phyloP scores from a whole-genome alignment of 2,113 vertebrate species.

The Lycocorax pyrrhopterus region DNA sequence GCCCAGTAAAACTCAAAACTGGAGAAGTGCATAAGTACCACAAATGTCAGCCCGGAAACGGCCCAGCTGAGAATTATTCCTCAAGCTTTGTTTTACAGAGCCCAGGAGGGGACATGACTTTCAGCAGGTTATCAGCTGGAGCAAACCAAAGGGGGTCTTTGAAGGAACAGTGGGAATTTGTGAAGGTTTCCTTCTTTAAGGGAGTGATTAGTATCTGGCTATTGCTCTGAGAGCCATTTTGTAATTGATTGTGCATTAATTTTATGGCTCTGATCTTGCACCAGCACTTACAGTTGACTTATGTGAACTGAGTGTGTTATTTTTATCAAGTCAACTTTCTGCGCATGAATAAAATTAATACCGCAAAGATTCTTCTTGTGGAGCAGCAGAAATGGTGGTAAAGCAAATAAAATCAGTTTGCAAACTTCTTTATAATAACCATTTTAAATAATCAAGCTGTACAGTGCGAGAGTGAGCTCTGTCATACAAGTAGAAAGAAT shows the following conservation, averaged over 20 bases:
- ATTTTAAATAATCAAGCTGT: background rate
- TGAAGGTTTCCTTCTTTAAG: background rate
- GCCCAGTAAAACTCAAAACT: background rate
- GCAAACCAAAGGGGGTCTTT: background rate
- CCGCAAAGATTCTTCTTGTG: accelerated
- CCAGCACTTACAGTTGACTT: background rate
- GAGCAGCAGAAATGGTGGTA: background rate
- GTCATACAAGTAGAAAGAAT: background rate
- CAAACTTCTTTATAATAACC: background rate
- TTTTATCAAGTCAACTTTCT: background rate
- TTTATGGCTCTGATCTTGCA: background rate
- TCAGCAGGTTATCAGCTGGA: background rate
- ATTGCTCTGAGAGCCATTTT: background rate
- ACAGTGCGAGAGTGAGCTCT: background rate
- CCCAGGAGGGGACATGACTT: background rate
- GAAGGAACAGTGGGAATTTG: background rate
- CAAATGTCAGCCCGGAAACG: background rate
- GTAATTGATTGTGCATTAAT: slow-evolving; percentile 27
- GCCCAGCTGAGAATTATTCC: background rate
- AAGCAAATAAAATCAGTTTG: background rate
- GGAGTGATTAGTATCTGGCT: background rate
- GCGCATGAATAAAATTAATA: background rate
- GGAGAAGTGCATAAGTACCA: accelerated
- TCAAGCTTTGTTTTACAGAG: background rate
- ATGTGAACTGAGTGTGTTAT: background rate